Conservation (phyloP, 1,140 invertebrate genomes). For the Batillaria attramentaria region DNA sequence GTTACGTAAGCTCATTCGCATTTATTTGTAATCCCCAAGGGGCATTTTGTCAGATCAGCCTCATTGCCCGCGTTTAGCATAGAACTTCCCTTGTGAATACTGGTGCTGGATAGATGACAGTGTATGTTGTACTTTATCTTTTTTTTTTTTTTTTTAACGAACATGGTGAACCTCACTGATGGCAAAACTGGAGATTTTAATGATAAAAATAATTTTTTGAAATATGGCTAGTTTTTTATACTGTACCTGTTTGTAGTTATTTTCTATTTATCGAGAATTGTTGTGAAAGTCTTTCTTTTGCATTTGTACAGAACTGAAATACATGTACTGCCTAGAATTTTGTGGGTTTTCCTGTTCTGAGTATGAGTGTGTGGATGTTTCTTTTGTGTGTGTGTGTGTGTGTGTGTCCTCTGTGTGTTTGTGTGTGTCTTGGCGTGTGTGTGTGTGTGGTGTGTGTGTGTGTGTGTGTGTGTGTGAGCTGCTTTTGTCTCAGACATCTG, state of each 20-base stretch:
- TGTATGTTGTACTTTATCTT: not conserved
- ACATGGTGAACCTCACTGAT: constrained; percentile 1
- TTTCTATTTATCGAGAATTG: constrained; percentile 3
- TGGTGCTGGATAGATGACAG: constrained; percentile 7
- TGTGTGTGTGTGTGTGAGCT: too few species aligned
- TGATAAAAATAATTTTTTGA: too few species aligned
- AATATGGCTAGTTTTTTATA: constrained; percentile 7
- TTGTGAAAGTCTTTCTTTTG: constrained; percentile 28
- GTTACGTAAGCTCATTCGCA: not conserved
- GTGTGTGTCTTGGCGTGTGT: too few species aligned
- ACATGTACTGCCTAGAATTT: too few species aligned
- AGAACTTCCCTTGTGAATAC: constrained; percentile 13
- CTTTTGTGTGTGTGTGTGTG: too few species aligned
- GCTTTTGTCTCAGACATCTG: too few species aligned
- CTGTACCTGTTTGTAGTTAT: not conserved
- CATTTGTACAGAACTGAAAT: constrained; percentile 26
- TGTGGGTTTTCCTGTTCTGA: too few species aligned
- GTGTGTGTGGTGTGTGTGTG: too few species aligned
- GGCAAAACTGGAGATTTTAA: constrained; percentile 10
- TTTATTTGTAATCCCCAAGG: not conserved
- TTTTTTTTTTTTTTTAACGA: not conserved
- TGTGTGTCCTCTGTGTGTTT: too few species aligned
- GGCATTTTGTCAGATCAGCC: not conserved
- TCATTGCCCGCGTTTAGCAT: not conserved
- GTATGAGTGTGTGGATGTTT: too few species aligned